Evolutionary conservation across 2,113 vertebrate species (phyloP).

Genomic region (Taxidea taxus): DNA sequence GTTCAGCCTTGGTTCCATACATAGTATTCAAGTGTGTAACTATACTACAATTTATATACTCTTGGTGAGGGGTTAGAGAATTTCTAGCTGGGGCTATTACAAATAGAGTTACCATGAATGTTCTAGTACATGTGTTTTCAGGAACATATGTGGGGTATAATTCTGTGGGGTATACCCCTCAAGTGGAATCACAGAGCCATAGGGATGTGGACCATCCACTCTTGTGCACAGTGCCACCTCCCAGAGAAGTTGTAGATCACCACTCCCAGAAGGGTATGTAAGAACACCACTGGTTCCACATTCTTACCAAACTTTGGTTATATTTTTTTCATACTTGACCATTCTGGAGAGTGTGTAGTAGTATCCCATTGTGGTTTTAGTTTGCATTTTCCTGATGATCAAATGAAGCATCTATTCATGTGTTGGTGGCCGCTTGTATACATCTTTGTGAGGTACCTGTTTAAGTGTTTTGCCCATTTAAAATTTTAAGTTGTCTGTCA

Average conservation of each 20-base stretch:
- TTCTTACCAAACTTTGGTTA: neutral
- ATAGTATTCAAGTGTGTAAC: neutral
- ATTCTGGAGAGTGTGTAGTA: neutral
- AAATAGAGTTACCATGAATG: neutral
- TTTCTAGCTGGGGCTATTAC: neutral
- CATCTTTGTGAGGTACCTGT: neutral
- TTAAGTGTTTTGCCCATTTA: neutral
- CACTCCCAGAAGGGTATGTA: too few relatives aligned
- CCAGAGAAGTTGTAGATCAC: neutral
- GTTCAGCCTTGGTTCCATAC: neutral
- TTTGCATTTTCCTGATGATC: neutral
- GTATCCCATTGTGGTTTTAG: neutral
- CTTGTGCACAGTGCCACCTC: neutral
- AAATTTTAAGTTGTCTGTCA: neutral
- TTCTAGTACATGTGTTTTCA: neutral
- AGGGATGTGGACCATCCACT: neutral
- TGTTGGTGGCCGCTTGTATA: neutral
- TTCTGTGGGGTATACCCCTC: neutral
- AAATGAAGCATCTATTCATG: neutral
- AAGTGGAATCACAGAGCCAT: neutral
- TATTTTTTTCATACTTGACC: neutral
- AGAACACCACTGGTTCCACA: neutral
- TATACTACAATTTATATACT: neutral
- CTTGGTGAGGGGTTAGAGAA: neutral
- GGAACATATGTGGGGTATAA: too few relatives aligned